Evolutionary conservation across 2,888 invertebrate genomes (phyloP), one percentile per base, ranked within the genome.

Genomic region (Colletes collaris): DNA sequence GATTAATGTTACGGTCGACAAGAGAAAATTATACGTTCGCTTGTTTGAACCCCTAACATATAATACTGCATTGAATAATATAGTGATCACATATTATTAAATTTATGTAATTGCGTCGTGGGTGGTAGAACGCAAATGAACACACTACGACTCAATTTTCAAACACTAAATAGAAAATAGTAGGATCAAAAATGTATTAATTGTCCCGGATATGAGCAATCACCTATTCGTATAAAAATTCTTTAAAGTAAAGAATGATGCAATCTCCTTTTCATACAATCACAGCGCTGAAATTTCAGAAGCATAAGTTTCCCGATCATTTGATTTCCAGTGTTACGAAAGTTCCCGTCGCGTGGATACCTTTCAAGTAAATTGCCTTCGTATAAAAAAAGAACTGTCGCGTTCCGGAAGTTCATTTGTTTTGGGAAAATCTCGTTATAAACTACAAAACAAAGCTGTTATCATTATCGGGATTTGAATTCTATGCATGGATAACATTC

Each of bases 401-500:
- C 27, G 46, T 59, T 67, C 19, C 13, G 52, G 37, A 67, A 71
- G 69, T 72, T 73, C 49, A 60, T 49, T 71, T 63, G 37, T 59
- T 76, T 70, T 62, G 35, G 40, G 58, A 37, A n/a, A 35, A 55
- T 49, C 62, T 86, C 52, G 78, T 68, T 64, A 70, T 19, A 55
- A 74, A 52, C 58, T 69, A 63, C 67, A 68, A 75, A 69, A 70
- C 63, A 68, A 58, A 50, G 58, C 73, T 62, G 79, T 87, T 83
- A 83, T 79, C 72, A 65, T n/a, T 63, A 59, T 49, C 74, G 56
- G 27, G 2, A 76, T 81, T 80, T 82, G 83, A 82, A 62, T 62
- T 62, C 40, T 19, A 62, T 0, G 83, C 80, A 58, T 46, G 76
- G 79, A 74, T 74, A 83, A 77, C 78, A 87, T 85, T 87, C 82